These are phyloP conservation scores for Arion vulgaris DNA, from an alignment of 1,140 invertebrate species.

Conservation along the genomic window DNA sequence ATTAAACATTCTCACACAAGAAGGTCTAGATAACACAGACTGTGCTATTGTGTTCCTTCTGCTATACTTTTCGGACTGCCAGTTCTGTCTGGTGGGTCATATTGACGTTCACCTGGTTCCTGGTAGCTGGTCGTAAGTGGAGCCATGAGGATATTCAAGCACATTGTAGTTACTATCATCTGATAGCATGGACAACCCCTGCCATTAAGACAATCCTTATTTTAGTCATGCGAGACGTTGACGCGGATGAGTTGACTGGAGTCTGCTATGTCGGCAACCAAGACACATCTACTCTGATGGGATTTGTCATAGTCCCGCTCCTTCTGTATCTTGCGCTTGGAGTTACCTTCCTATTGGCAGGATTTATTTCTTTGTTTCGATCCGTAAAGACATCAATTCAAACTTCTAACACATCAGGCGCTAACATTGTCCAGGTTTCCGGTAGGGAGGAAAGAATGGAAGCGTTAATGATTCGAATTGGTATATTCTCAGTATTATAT, in stretches of 20 bases:
- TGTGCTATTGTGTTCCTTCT: conserved; percentile 91
- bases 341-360: conserved; percentile 74
- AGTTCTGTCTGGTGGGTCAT: conserved; percentile 90
- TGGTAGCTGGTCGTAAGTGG: conserved; percentile 89
- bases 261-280: conserved; percentile 93
- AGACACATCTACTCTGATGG: conserved; percentile 79
- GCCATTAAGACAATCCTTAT: conserved; percentile 89
- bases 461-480: conserved; percentile 74
- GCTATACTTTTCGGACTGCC: conserved; percentile 90
- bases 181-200: conserved; percentile 89
- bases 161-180: conserved; percentile 84
- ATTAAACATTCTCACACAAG: conserved; percentile 76
- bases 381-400: background rate
- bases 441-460: conserved; percentile 71
- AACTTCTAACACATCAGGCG: background rate
- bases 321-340: conserved; percentile 73
- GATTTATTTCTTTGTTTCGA: conserved; percentile 75
- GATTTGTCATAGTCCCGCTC: conserved; percentile 76
- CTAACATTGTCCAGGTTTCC: background rate
- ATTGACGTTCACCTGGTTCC: conserved; percentile 84
- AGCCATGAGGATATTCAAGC: conserved; percentile 89
- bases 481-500: conserved; percentile 76
- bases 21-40: conserved; percentile 85
- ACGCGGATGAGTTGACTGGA: conserved; percentile 83
- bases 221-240: conserved; percentile 85